A percentile compares a stretch with the other conserved stretches of the same genome.
Conservation (phyloP, 2,113 vertebrate genomes). For the Saguinus midas region DNA sequence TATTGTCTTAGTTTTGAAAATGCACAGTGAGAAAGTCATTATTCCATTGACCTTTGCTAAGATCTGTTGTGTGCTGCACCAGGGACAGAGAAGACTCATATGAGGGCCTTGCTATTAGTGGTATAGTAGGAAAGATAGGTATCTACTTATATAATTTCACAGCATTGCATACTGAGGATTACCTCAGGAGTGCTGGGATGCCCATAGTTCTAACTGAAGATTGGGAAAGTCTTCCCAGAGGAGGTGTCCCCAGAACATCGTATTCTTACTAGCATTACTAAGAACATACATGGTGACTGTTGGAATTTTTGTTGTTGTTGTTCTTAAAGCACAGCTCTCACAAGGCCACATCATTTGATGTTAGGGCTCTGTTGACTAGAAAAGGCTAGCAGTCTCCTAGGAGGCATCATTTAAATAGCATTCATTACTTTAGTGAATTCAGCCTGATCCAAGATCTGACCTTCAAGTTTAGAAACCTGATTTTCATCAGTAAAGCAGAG, state of each 20-base stretch:
- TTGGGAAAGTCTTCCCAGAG: background rate
- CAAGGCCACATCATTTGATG: background rate
- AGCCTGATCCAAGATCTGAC: background rate
- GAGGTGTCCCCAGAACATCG: background rate
- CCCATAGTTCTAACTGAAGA: background rate
- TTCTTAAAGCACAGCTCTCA: background rate
- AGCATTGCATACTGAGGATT: background rate
- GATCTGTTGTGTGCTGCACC: background rate
- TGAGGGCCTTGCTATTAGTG: background rate
- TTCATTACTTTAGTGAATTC: background rate
- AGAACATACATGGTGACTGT: background rate
- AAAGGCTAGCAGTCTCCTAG: background rate
- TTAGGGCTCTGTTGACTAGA: background rate
- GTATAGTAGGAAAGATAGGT: background rate
- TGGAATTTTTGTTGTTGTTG: background rate
- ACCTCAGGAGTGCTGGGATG: background rate
- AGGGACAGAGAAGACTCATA: background rate
- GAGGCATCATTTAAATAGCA: background rate
- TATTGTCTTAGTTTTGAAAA: background rate
- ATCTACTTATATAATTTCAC: background rate
- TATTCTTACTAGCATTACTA: background rate
- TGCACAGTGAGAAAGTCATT: background rate
- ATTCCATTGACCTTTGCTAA: background rate
- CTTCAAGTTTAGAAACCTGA: constrained; percentile 41
- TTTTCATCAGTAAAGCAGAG: constrained; percentile 9